phyloP scores from a whole-genome alignment of 2,888 invertebrate species.

The Dicranocentrus wangi region DNA sequence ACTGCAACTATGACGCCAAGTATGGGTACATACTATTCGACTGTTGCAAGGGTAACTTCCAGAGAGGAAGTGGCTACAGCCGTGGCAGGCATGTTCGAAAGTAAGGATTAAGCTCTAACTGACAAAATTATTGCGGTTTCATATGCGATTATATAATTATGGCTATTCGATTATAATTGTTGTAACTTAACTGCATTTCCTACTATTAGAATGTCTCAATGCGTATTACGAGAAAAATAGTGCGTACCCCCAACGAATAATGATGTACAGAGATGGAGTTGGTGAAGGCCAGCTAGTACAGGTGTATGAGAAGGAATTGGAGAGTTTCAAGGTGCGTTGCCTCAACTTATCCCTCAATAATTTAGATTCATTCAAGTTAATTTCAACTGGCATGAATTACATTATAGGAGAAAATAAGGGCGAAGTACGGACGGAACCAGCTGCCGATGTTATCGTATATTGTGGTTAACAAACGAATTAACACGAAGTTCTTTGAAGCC shows the following conservation, averaged over 20 bases:
- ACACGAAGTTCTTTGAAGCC: constrained; percentile 70
- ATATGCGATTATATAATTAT: too few relatives aligned
- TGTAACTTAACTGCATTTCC: too few relatives aligned
- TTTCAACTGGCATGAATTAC: too few relatives aligned
- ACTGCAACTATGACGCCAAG: constrained; percentile 20
- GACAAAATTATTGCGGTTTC: too few relatives aligned
- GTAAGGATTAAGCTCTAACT: too few relatives aligned
- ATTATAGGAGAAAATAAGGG: not conserved
- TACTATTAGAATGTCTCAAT: constrained; percentile 34
- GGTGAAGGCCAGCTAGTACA: constrained; percentile 88
- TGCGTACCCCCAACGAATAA: constrained; percentile 83
- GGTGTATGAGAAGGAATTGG: constrained; percentile 84
- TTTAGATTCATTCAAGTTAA: too few relatives aligned
- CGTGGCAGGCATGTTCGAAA: constrained; percentile 37
- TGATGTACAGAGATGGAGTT: constrained; percentile 94
- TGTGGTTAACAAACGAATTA: constrained; percentile 92
- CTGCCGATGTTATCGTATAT: constrained; percentile 81
- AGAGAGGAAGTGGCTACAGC: constrained; percentile 27
- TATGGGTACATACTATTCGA: constrained; percentile 43
- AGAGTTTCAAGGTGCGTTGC: constrained; percentile 80
- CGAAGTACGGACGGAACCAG: not conserved
- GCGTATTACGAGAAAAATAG: constrained; percentile 18
- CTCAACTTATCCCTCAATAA: too few relatives aligned
- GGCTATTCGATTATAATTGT: too few relatives aligned
- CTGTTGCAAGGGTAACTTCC: not conserved